Percentiles rank a stretch among this genome's conserved stretches.
phyloP scores from a whole-genome alignment of 2,113 vertebrate genomes.

The Tragelaphus strepsiceros region DNA sequence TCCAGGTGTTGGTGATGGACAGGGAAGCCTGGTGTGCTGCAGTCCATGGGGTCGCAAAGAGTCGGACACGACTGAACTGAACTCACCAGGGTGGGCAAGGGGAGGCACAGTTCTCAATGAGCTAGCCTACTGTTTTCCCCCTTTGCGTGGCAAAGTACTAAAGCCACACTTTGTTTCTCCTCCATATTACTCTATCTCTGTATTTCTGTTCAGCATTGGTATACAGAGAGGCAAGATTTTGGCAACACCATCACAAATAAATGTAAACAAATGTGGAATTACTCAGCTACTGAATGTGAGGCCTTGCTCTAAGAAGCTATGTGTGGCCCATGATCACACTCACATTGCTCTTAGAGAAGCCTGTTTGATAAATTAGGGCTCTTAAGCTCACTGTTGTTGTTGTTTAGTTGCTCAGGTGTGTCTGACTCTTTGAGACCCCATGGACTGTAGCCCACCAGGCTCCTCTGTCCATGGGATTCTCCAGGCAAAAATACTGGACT shows the following conservation, averaged over 20 bases:
- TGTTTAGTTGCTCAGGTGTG: background rate
- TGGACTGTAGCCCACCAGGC: background rate
- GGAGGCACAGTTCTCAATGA: background rate
- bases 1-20: background rate
- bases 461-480: background rate
- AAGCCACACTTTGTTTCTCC: background rate
- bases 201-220: background rate
- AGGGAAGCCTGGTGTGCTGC: background rate
- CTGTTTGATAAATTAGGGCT: background rate
- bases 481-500: background rate
- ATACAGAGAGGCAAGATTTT: background rate
- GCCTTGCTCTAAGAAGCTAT: background rate
- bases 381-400: background rate
- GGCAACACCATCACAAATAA: background rate
- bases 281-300: background rate
- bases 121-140: background rate
- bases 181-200: fast-evolving
- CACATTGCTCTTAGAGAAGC: background rate
- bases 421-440: background rate
- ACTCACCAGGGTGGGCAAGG: fast-evolving
- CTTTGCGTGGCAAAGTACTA: background rate
- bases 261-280: background rate
- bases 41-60: background rate
- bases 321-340: background rate
- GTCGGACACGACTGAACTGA: background rate